Conservation (phyloP, 2,113 vertebrate genomes). For the Cephalopterus ornatus region DNA sequence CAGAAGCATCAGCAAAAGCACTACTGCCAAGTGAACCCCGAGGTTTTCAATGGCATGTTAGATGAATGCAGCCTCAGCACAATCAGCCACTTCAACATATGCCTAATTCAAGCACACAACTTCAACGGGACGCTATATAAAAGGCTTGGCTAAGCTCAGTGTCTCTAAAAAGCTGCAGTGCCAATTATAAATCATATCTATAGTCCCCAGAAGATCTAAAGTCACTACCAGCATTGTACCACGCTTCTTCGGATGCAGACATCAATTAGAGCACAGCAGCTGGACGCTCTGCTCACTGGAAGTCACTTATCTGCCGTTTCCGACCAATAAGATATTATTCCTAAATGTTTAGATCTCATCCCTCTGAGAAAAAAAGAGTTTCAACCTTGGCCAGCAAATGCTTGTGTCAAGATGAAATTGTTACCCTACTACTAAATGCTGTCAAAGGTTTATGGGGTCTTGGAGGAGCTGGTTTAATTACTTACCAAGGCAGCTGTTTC, state of each 20-base stretch:
- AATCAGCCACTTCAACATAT: constrained; percentile 7
- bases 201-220: constrained; percentile 48
- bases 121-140: neutral
- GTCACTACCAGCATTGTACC: constrained; percentile 17
- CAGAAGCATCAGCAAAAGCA: neutral
- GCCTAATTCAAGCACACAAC: constrained; percentile 31
- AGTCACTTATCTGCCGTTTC: neutral
- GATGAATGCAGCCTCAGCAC: neutral
- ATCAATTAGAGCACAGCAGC: constrained; percentile 33
- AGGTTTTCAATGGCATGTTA: neutral
- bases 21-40: neutral
- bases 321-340: neutral
- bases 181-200: constrained; percentile 56
- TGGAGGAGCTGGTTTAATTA: constrained; percentile 1
- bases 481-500: neutral
- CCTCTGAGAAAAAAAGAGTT: neutral
- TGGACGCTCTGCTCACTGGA: neutral
- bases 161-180: constrained; percentile 25
- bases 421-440: neutral
- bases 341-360: constrained; percentile 10
- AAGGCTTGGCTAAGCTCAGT: constrained; percentile 23
- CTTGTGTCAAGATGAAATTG: neutral
- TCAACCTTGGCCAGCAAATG: neutral
- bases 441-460: constrained; percentile 15
- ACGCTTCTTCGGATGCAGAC: neutral